Evolutionary conservation across 2,797 vertebrate genomes (phyloP).

Genomic region (Mastacembelus armatus): DNA sequence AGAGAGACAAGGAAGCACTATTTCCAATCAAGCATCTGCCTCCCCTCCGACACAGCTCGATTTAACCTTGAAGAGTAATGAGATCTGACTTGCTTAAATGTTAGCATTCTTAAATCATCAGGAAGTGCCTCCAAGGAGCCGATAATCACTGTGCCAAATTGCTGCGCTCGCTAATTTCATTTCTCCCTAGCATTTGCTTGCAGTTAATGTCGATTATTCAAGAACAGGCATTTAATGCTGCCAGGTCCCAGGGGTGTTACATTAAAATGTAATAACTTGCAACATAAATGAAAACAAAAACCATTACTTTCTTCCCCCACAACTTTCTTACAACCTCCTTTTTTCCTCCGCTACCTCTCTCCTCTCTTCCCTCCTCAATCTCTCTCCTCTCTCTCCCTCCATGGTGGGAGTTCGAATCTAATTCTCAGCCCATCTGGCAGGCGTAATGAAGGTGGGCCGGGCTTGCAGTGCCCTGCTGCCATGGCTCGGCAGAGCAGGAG

Average conservation of each 20-base stretch:
- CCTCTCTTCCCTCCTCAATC: constrained; percentile 61
- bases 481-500: constrained; percentile 79
- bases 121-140: constrained; percentile 84
- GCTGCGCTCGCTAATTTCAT: constrained; percentile 85
- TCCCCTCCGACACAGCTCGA: constrained; percentile 76
- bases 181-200: constrained; percentile 87
- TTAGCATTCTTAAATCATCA: constrained; percentile 88
- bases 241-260: constrained; percentile 83
- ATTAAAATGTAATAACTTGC: constrained; percentile 89
- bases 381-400: constrained; percentile 69
- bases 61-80: constrained; percentile 90
- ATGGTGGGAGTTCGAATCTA: constrained; percentile 85
- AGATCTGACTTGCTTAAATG: constrained; percentile 89
- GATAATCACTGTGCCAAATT: constrained; percentile 88
- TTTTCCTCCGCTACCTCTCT: constrained; percentile 53
- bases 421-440: constrained; percentile 86
- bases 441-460: constrained; percentile 82
- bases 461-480: constrained; percentile 79
- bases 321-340: constrained; percentile 56
- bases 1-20: constrained; percentile 60
- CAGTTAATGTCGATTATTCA: constrained; percentile 90
- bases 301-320: constrained; percentile 69
- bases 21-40: constrained; percentile 79
- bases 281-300: constrained; percentile 90
- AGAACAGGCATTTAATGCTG: constrained; percentile 89